phyloP scores from a whole-genome alignment of 2,113 vertebrate genomes.

The Rhizomys pruinosus region DNA sequence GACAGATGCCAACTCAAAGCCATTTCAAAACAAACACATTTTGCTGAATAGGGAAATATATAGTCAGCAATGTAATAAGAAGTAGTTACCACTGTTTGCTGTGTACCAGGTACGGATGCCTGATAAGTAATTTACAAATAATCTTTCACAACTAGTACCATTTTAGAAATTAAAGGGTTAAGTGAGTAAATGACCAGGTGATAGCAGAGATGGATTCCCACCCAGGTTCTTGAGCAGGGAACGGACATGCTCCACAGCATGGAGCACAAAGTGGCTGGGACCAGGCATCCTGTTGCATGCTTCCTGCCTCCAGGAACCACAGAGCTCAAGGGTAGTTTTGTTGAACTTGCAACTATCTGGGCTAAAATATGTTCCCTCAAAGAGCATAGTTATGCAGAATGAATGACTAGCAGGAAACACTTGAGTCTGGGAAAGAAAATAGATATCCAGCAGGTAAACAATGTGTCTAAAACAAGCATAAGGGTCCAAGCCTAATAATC shows the following conservation, averaged over 20 bases:
- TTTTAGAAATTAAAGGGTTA: slow-evolving; percentile 2
- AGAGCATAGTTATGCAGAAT: slow-evolving; percentile 15
- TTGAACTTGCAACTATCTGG: background rate
- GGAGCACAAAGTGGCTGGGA: background rate
- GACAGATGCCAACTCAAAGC: slow-evolving; percentile 29
- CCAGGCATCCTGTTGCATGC: background rate
- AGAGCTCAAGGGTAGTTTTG: background rate
- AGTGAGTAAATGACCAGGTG: background rate
- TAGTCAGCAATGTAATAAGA: background rate
- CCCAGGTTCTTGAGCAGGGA: background rate
- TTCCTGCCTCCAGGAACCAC: slow-evolving; percentile 36
- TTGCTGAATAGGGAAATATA: slow-evolving; percentile 29
- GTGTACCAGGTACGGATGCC: background rate
- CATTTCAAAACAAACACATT: slow-evolving; percentile 61
- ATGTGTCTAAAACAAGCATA: background rate
- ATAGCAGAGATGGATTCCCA: background rate
- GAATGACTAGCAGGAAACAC: slow-evolving; percentile 12
- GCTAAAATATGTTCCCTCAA: background rate
- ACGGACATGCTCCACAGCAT: background rate
- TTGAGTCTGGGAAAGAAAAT: background rate
- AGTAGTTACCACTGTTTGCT: background rate
- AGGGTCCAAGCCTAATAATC: background rate
- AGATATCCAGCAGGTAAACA: slow-evolving; percentile 15
- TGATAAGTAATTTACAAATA: background rate
- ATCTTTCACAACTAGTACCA: background rate